These are phyloP conservation scores for Naso thynnoides DNA, from an alignment of 2,797 vertebrate species.

Conservation along the genomic window DNA sequence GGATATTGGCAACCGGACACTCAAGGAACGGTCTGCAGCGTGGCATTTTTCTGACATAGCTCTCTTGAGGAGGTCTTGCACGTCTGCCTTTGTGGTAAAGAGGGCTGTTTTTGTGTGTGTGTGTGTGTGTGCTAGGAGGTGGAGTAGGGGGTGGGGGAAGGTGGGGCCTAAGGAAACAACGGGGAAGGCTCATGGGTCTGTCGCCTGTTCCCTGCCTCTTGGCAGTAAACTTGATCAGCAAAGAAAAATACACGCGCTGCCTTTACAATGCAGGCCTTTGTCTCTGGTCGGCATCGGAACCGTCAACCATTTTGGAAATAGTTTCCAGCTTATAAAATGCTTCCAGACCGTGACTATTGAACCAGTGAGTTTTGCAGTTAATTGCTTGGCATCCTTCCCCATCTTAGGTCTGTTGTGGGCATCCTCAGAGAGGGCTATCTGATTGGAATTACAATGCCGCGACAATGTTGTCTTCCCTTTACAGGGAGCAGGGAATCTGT, in stretches of 20 bases:
- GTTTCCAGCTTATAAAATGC: conserved; percentile 88
- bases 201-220: conserved; percentile 79
- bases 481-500: conserved; percentile 12
- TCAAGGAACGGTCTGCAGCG: conserved; percentile 60
- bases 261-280: conserved; percentile 86
- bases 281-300: conserved; percentile 82
- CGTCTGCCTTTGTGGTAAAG: conserved; percentile 63
- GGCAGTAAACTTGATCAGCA: conserved; percentile 81
- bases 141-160: conserved; percentile 45
- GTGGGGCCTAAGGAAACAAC: conserved; percentile 72
- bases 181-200: conserved; percentile 78
- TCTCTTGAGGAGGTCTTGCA: conserved; percentile 61
- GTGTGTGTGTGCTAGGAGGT: conserved; percentile 54
- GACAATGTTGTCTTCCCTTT: conserved; percentile 47
- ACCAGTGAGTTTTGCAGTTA: conserved; percentile 83
- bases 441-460: conserved; percentile 57
- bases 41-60: conserved; percentile 62
- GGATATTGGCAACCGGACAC: conserved; percentile 61
- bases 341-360: conserved; percentile 86
- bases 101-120: conserved; percentile 29
- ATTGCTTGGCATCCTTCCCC: conserved; percentile 83
- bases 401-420: conserved; percentile 70
- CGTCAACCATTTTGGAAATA: conserved; percentile 87
- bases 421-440: conserved; percentile 75
- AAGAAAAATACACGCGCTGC: conserved; percentile 79